Evolutionary conservation across 2,888 invertebrate genomes (phyloP), one percentile per base, ranked within the genome.

Genomic region (Horisme vitalbata): DNA sequence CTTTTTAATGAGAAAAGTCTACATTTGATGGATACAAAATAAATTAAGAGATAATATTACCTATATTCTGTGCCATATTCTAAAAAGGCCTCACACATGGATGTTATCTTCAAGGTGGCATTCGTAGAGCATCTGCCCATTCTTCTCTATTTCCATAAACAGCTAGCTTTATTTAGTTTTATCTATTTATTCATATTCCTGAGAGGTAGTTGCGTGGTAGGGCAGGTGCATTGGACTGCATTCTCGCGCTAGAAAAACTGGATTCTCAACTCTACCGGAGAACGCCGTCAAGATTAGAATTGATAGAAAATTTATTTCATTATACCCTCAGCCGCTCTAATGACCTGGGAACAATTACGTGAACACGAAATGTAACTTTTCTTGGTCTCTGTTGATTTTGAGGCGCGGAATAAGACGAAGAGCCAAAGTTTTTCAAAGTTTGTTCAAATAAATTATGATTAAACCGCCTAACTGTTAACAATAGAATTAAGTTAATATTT

Each of bases 221-320:
- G 71, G 76, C 86, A 87, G 87, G 86, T 87, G 84, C 73, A 71
- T 67, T 69, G 60, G 74, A 82, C 86, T 73, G 78, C 88, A 87
- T 87, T 88, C 88, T 79, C 73, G 61, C 62, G 75, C 77, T 79
- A 82, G 83, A 86, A 85, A 86, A 88, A 87, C 86, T 83, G 78
- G 88, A 82, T 81, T 68, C 58, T 71, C 61, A 59, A 71, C 72
- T 69, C 67, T 64, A 63, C 62, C 63, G 63, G 55, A 58, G 58
- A 48, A 63, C 52, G 64, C 64, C 63, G 63, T 66, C 62, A 59
- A 77, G 78, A 79, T 80, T 79, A 77, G 69, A 76, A 75, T 75
- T 71, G 70, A 74, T 75, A 76, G 59, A 71, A 70, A 63, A 71
- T 72, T 61, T 71, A 74, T 73, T 75, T 69, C 64, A 71, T 59